Evolutionary conservation across 2,888 invertebrate species (phyloP), one percentile per base, ranked within the genome.

Genomic region (Theodoxus fluviatilis): DNA sequence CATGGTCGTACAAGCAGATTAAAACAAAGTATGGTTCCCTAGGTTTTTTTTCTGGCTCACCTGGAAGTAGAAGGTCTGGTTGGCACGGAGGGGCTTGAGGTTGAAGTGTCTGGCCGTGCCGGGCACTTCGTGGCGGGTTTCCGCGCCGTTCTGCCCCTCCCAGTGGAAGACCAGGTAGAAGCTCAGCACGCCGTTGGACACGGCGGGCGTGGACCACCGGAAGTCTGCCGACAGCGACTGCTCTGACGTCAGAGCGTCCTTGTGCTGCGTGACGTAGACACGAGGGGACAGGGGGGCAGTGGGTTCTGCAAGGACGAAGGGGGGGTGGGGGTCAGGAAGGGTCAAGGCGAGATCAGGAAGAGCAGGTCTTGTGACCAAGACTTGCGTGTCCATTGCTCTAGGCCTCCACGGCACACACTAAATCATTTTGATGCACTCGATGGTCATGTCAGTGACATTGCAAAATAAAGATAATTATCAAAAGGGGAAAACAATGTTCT

Each of bases 141-240:
- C 61, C 22, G 71, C 75, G 0, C 64, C 37, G 3, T 74, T 76
- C 25, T 68, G 49, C 3, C 73, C 75, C 40, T 73, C 70, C 80
- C 80, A 81, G 75, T 80, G 79, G 55, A 71, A 80, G 2, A 92
- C 90, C 74, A 91, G 90, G 86, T 95, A 96, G 1, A 92, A 91
- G 64, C 91, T 88, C 40, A 95, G 89, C 7, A 93, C 87, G 0
- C 94, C 94, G 85, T 95, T 94, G 2, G 92, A 90, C 69, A 90
- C 90, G 49, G 89, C 85, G 0, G 96, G 96, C 0, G 90, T 88
- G 75, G 92, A 91, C 96, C 96, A 97, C 6, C 96, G 92, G 76
- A 93, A 91, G 77, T 91, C 90, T 0, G 92, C 92, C 7, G 90
- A 90, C 38, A 84, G 77, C 6, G 81, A 77, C 55, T 80, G 78